Percentiles rank a stretch among this genome's conserved stretches.
Conservation (phyloP, 53 echinoderm and acorn worm species). For the Holothuria leucospilota region DNA sequence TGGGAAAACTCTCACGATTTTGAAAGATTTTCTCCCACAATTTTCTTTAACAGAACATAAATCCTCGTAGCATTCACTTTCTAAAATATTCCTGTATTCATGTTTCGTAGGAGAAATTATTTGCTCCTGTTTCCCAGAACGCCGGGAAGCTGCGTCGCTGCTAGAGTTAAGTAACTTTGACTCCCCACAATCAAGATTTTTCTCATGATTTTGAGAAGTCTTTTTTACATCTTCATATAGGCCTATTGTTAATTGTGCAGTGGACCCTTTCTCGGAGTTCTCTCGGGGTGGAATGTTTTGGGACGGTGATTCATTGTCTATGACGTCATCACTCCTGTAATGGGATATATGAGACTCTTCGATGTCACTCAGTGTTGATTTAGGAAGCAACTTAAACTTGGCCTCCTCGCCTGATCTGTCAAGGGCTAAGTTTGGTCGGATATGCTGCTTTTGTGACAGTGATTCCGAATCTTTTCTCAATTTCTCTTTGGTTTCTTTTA, state of each 20-base stretch:
- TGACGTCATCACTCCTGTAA: too few relatives aligned
- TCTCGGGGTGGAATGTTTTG: too few relatives aligned
- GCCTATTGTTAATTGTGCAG: too few relatives aligned
- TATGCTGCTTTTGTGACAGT: too few relatives aligned
- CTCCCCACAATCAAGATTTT: neutral
- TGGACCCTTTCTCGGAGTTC: too few relatives aligned
- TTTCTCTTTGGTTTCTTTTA: neutral
- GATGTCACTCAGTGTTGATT: too few relatives aligned
- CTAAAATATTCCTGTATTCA: constrained; percentile 30
- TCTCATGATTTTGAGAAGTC: neutral
- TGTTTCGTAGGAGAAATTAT: neutral
- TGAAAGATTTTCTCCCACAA: neutral
- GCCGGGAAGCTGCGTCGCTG: neutral
- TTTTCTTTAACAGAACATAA: neutral
- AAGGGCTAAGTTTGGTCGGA: too few relatives aligned
- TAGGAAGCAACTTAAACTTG: too few relatives aligned
- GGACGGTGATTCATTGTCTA: too few relatives aligned
- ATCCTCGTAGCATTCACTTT: constrained; percentile 17
- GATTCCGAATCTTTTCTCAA: too few relatives aligned
- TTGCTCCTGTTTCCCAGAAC: neutral
- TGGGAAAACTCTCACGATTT: neutral
- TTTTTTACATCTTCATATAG: neutral
- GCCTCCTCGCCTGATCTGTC: too few relatives aligned
- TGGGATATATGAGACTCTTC: too few relatives aligned
- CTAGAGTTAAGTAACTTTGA: neutral